Conservation (phyloP, 2,113 vertebrate species). For the Dolichotis patagonum region DNA sequence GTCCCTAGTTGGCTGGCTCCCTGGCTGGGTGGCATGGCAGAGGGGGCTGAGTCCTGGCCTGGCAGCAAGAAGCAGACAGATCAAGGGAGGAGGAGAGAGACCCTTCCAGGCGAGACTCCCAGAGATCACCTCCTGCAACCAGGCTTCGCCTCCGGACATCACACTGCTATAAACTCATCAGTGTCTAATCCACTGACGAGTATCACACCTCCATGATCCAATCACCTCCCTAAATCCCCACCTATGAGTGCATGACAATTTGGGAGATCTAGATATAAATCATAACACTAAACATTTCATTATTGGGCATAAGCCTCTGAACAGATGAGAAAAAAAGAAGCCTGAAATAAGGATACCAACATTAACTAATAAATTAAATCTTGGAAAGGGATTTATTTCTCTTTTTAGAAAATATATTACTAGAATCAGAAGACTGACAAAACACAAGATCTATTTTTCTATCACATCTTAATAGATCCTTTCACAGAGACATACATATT, state of each 20-base stretch:
- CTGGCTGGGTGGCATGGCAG: not conserved
- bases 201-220: no score
- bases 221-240: not conserved
- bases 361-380: not conserved
- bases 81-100: not conserved
- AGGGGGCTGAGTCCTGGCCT: not conserved
- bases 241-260: not conserved
- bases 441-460: conserved; percentile 9
- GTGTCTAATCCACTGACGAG: not conserved
- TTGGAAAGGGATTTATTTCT: not conserved
- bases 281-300: not conserved
- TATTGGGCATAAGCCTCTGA: not conserved
- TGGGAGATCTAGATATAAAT: not conserved
- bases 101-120: not conserved
- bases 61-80: not conserved
- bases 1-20: not conserved
- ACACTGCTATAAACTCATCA: not conserved
- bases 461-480: not conserved
- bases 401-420: not conserved
- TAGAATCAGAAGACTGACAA: not conserved
- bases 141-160: not conserved
- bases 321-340: not conserved
- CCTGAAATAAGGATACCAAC: not conserved
- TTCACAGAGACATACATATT: not conserved
- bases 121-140: not conserved